Percentiles rank a stretch among this genome's conserved stretches.
These are phyloP conservation scores for Ptyas mucosa DNA, from an alignment of 2,113 vertebrate genomes.

Conservation along the genomic window DNA sequence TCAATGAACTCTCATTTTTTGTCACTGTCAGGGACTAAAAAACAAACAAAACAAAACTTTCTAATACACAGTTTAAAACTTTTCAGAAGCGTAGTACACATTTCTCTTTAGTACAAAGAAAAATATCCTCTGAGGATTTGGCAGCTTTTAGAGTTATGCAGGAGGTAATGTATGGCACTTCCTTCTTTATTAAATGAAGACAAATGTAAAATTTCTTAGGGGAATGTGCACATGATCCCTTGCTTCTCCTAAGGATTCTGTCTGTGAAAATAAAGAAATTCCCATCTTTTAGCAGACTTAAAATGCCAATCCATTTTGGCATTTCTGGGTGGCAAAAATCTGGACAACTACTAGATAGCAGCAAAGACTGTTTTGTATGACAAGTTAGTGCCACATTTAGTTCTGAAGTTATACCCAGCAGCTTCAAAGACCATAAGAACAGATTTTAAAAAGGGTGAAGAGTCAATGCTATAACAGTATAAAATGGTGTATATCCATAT, in stretches of 20 bases:
- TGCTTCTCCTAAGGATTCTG: neutral
- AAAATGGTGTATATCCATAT: too few relatives aligned
- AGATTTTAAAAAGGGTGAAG: neutral
- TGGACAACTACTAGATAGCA: neutral
- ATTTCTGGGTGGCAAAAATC: neutral
- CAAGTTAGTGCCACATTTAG: neutral
- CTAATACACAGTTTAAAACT: neutral
- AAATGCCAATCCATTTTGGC: neutral
- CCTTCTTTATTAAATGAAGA: neutral
- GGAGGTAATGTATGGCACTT: neutral
- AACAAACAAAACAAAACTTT: neutral
- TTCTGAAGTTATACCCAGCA: neutral
- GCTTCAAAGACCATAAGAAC: neutral
- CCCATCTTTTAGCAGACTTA: neutral
- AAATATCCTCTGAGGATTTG: neutral
- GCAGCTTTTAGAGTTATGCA: neutral
- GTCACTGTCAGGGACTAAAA: neutral
- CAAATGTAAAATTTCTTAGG: neutral
- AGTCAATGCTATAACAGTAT: neutral
- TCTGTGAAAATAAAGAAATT: neutral
- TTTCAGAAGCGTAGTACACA: neutral
- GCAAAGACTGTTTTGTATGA: neutral
- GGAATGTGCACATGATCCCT: neutral
- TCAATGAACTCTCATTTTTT: neutral
- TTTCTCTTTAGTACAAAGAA: neutral